Evolutionary conservation across 2,113 vertebrate species (phyloP).

Genomic region (Anarrhichthys ocellatus): DNA sequence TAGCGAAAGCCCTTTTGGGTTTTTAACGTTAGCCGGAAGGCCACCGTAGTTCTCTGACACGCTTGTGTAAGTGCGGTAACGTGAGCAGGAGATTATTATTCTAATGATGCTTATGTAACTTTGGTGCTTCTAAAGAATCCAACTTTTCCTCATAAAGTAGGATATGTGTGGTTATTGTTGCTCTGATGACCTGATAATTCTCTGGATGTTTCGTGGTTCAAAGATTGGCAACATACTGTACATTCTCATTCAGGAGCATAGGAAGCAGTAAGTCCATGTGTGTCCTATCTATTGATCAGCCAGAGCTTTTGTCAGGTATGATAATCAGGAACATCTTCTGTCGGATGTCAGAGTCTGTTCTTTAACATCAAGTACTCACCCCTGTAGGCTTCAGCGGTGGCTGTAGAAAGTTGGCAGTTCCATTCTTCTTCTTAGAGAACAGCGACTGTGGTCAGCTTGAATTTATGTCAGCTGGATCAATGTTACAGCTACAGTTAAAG

Average conservation of each 20-base stretch:
- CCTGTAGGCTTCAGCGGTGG: constrained; percentile 11
- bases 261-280: neutral
- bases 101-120: neutral
- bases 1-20: neutral
- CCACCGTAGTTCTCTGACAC: neutral
- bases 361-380: constrained; percentile 7
- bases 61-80: neutral
- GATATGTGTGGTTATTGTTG: neutral
- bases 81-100: neutral
- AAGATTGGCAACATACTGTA: neutral
- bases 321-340: neutral
- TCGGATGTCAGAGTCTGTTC: constrained; percentile 1
- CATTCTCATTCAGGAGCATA: neutral
- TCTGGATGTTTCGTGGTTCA: neutral
- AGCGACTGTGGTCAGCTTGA: constrained; percentile 34
- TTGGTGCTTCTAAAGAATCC: neutral
- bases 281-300: neutral
- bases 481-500: constrained; percentile 34
- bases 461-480: constrained; percentile 31
- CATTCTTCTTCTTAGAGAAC: constrained; percentile 32
- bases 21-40: neutral
- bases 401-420: constrained; percentile 11
- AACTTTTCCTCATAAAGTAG: neutral
- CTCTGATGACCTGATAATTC: neutral
- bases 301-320: neutral